phyloP scores from a whole-genome alignment of 2,888 invertebrate genomes.

The Athrips mouffetella region DNA sequence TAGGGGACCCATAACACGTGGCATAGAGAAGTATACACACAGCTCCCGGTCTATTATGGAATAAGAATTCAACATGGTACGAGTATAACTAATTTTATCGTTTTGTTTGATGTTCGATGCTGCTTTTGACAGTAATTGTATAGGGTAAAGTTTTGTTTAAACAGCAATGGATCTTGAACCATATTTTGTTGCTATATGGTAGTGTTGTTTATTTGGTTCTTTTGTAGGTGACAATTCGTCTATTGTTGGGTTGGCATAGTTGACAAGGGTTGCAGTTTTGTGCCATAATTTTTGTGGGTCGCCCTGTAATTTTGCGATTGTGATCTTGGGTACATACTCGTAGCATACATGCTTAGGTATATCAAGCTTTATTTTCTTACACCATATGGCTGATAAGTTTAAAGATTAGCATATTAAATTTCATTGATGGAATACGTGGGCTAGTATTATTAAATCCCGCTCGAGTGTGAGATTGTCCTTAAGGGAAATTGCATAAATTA shows the following conservation, averaged over 20 bases:
- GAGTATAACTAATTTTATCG: too few relatives aligned
- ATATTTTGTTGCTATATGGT: neutral
- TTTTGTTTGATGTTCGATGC: neutral
- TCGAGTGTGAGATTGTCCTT: too few relatives aligned
- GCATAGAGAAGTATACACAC: neutral
- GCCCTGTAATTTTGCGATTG: slow-evolving; percentile 7
- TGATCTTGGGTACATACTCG: neutral
- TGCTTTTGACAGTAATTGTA: neutral
- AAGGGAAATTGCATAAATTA: too few relatives aligned
- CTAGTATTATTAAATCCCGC: too few relatives aligned
- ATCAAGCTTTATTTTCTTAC: too few relatives aligned
- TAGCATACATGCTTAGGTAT: too few relatives aligned
- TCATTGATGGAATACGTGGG: too few relatives aligned
- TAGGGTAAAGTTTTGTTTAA: neutral
- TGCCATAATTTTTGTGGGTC: slow-evolving; percentile 4
- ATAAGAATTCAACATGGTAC: too few relatives aligned
- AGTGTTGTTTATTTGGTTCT: neutral
- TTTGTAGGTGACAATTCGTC: slow-evolving; percentile 12
- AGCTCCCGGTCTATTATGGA: neutral
- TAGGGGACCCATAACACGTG: slow-evolving; percentile 13
- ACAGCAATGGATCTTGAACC: neutral
- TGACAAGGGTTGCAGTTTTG: slow-evolving; percentile 8
- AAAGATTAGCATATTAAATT: too few relatives aligned
- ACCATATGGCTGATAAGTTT: too few relatives aligned
- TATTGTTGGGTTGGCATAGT: slow-evolving; percentile 5